These are phyloP conservation scores for Lethrus apterus DNA, from an alignment of 1,140 invertebrate species.

Conservation along the genomic window DNA sequence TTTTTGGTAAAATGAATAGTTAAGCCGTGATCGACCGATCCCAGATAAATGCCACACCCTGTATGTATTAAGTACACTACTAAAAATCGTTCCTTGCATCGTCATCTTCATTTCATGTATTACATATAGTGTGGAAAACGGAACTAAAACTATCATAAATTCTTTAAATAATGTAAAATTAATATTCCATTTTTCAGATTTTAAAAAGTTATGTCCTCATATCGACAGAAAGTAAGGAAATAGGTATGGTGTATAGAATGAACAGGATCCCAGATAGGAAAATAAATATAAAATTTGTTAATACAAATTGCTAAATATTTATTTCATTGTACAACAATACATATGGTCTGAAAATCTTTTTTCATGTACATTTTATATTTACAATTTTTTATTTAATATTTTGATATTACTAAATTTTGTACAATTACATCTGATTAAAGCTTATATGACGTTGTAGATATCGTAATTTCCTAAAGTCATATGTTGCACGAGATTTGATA, in stretches of 20 bases:
- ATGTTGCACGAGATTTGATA: too few relatives aligned
- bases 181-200: constrained; percentile 23
- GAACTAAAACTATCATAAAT: too few relatives aligned
- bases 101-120: too few relatives aligned
- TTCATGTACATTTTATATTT: constrained; percentile 25
- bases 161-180: too few relatives aligned
- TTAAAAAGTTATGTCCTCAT: constrained; percentile 21
- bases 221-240: constrained; percentile 9
- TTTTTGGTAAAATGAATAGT: too few relatives aligned
- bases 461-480: too few relatives aligned
- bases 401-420: constrained; percentile 26
- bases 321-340: constrained; percentile 35
- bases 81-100: too few relatives aligned
- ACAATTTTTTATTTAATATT: constrained; percentile 22
- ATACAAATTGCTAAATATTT: constrained; percentile 37
- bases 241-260: constrained; percentile 37
- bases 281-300: constrained; percentile 31
- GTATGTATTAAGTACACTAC: too few relatives aligned
- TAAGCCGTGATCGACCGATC: too few relatives aligned
- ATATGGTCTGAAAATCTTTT: constrained; percentile 24
- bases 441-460: constrained; percentile 27
- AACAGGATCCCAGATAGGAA: constrained; percentile 32
- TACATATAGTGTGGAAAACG: too few relatives aligned
- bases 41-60: too few relatives aligned
- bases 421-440: constrained; percentile 35